Evolutionary conservation across 2,113 vertebrate genomes (phyloP).

Genomic region (Phylloscopus whistleri): DNA sequence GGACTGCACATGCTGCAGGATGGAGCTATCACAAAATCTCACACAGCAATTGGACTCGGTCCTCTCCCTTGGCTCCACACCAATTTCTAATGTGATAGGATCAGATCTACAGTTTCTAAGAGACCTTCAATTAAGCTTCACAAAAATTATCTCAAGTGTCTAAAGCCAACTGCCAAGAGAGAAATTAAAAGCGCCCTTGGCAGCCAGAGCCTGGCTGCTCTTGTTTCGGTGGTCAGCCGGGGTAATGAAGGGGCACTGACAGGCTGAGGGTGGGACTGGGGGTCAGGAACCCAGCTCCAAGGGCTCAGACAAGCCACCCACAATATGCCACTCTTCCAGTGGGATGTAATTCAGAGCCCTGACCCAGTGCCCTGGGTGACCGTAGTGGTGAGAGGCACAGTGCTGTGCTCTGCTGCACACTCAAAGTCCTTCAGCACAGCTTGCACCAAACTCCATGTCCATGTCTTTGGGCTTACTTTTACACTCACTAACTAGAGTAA

Average conservation of each 20-base stretch:
- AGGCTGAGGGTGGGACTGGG: background rate
- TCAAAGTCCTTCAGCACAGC: background rate
- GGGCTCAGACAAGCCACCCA: background rate
- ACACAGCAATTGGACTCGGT: background rate
- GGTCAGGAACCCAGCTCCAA: background rate
- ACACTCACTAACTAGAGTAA: slow-evolving; percentile 14
- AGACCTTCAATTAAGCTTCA: slow-evolving; percentile 62
- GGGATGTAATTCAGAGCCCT: background rate
- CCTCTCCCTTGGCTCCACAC: slow-evolving; percentile 35
- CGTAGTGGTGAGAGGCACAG: background rate
- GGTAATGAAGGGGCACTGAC: slow-evolving; percentile 37
- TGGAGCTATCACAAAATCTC: slow-evolving; percentile 48
- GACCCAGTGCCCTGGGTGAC: background rate
- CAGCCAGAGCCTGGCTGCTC: slow-evolving; percentile 20
- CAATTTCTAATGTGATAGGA: slow-evolving; percentile 31
- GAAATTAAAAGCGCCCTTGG: slow-evolving; percentile 53
- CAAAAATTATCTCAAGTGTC: slow-evolving; percentile 54
- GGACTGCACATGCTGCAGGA: background rate
- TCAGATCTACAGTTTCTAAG: slow-evolving; percentile 40
- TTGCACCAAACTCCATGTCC: slow-evolving; percentile 14
- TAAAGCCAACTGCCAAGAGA: slow-evolving; percentile 47
- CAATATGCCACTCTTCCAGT: background rate
- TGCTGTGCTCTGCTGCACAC: background rate
- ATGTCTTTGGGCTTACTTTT: slow-evolving; percentile 35
- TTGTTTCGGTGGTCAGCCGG: slow-evolving; percentile 12